Conservation (phyloP, 2,888 invertebrate species). For the Drosophila subquinaria region DNA sequence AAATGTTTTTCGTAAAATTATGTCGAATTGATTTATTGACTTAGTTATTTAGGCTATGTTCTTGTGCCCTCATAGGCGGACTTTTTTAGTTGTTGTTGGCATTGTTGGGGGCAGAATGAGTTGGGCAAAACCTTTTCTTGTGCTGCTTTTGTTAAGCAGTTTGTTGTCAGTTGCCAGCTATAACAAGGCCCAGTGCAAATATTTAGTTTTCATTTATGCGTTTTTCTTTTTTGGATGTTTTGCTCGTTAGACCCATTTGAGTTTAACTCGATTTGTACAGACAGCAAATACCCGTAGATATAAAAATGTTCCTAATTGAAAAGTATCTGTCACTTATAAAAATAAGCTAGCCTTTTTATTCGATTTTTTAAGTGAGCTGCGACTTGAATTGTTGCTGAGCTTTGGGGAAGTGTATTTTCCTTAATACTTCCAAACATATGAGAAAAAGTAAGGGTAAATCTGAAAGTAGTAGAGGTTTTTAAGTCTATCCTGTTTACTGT, state of each 20-base stretch:
- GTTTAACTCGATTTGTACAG: constrained; percentile 63
- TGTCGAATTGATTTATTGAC: constrained; percentile 81
- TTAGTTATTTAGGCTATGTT: constrained; percentile 74
- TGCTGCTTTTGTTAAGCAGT: constrained; percentile 37
- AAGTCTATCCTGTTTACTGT: too few relatives aligned
- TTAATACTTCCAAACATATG: not conserved
- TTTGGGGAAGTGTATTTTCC: not conserved
- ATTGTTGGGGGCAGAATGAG: constrained; percentile 17
- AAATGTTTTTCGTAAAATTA: constrained; percentile 63
- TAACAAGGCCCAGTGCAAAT: constrained; percentile 70
- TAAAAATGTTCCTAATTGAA: constrained; percentile 51
- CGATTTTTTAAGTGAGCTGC: not conserved
- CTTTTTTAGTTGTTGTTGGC: constrained; percentile 34
- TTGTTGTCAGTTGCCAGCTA: constrained; percentile 56
- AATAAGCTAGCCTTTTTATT: constrained; percentile 15
- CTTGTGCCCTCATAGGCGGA: constrained; percentile 62
- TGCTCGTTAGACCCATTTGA: constrained; percentile 46
- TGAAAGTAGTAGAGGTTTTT: not conserved
- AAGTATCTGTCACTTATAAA: constrained; percentile 39
- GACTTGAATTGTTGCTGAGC: too few relatives aligned
- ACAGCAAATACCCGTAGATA: constrained; percentile 34
- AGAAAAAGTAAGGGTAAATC: not conserved
- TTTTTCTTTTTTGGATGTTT: constrained; percentile 41
- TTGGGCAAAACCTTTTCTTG: constrained; percentile 42
- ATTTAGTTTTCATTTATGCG: constrained; percentile 81